phyloP scores from a whole-genome alignment of 2,888 invertebrate genomes.

The Eudasyphora cyanicolor region DNA sequence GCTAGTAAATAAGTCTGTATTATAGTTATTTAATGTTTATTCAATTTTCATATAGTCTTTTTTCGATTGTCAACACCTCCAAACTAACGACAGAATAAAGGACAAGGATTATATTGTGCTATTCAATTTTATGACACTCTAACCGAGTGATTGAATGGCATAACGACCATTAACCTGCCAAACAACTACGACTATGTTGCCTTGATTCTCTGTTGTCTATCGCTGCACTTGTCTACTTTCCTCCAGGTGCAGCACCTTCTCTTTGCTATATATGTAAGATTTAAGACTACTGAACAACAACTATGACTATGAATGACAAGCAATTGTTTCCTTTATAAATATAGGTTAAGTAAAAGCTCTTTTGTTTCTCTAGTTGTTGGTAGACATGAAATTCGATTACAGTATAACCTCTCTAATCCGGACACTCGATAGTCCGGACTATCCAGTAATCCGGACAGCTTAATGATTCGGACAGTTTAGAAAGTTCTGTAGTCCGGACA shows the following conservation, averaged over 20 bases:
- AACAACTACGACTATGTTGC: neutral
- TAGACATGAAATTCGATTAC: constrained; percentile 7
- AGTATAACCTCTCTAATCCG: no score
- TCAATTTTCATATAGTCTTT: constrained; percentile 7
- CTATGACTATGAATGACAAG: neutral
- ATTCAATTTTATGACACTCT: neutral
- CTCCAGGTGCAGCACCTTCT: neutral
- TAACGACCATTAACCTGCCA: neutral
- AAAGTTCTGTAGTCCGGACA: no score
- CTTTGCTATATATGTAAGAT: neutral
- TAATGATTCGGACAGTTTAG: neutral
- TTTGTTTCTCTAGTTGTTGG: neutral
- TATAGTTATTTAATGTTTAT: constrained; percentile 17
- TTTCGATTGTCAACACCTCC: neutral
- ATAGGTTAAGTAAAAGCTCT: neutral
- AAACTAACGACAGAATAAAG: neutral
- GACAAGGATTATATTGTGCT: neutral
- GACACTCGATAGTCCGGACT: no score
- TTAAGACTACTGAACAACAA: neutral
- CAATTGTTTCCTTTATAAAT: neutral
- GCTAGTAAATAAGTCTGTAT: neutral
- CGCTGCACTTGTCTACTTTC: neutral
- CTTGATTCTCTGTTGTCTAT: neutral
- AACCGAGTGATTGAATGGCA: neutral
- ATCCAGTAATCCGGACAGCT: neutral